Percentiles rank a stretch among this genome's conserved stretches.
phyloP scores from a whole-genome alignment of 2,888 invertebrate species.

The Darwinula stevensoni region DNA sequence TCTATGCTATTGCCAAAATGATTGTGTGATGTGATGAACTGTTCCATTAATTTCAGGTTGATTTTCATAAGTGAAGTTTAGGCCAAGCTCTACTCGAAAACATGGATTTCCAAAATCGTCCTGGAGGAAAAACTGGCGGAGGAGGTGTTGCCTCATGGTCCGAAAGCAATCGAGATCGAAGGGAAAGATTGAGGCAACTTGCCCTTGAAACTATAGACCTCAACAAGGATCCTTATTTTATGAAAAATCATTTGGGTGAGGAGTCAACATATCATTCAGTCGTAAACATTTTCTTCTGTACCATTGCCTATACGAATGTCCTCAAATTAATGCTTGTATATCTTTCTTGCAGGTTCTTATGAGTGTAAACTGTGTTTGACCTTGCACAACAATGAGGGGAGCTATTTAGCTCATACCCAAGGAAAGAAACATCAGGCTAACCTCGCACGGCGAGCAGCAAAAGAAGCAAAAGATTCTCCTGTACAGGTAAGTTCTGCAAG shows the following conservation, averaged over 20 bases:
- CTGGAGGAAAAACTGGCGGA: slow-evolving; percentile 96
- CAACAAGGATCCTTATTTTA: slow-evolving; percentile 99
- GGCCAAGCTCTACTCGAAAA: too few species aligned
- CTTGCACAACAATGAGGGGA: slow-evolving; percentile 94
- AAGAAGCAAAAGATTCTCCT: slow-evolving; percentile 92
- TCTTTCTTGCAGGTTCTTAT: slow-evolving; percentile 38
- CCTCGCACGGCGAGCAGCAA: slow-evolving; percentile 82
- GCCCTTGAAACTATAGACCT: slow-evolving; percentile 95
- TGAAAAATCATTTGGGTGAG: slow-evolving; percentile 89
- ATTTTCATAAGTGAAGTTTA: too few species aligned
- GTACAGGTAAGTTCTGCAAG: slow-evolving; percentile 25
- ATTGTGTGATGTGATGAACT: too few species aligned
- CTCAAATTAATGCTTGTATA: background rate
- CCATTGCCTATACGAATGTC: background rate
- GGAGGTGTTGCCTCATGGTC: slow-evolving; percentile 98
- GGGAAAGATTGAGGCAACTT: slow-evolving; percentile 76
- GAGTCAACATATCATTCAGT: background rate
- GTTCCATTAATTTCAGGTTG: too few species aligned
- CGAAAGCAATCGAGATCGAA: slow-evolving; percentile 83
- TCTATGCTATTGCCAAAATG: too few species aligned
- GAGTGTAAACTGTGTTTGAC: slow-evolving; percentile 97
- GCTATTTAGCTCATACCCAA: slow-evolving; percentile 94
- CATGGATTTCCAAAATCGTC: slow-evolving; percentile 98
- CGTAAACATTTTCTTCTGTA: slow-evolving; percentile 1
- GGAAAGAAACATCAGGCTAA: slow-evolving; percentile 99